A percentile compares a stretch with the other conserved stretches of the same genome.
Conservation (phyloP, 1,140 invertebrate species). For the Leptonema lineaticorne region DNA sequence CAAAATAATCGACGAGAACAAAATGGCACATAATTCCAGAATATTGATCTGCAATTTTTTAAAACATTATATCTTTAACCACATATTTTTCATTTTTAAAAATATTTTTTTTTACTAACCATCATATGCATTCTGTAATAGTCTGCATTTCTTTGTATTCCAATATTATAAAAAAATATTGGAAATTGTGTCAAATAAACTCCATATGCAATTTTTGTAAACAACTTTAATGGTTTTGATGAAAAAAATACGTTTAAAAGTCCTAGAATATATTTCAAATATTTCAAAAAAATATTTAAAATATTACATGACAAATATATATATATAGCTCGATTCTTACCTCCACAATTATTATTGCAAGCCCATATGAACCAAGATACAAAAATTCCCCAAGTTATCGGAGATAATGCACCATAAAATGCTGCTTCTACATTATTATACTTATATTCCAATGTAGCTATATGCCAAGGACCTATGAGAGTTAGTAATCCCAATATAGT, state of each 20-base stretch:
- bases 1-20: conserved; percentile 47
- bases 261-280: conserved; percentile 45
- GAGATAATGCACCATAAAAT: conserved; percentile 70
- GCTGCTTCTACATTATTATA: conserved; percentile 67
- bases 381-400: conserved; percentile 68
- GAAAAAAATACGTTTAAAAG: conserved; percentile 51
- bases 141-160: conserved; percentile 53
- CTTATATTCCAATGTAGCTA: conserved; percentile 65
- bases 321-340: conserved; percentile 39
- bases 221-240: conserved; percentile 56
- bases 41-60: conserved; percentile 47
- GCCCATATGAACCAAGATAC: conserved; percentile 65
- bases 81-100: neutral
- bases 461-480: conserved; percentile 63
- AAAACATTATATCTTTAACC: conserved; percentile 1
- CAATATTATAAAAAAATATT: conserved; percentile 61
- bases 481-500: conserved; percentile 57
- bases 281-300: neutral
- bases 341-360: conserved; percentile 49
- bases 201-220: conserved; percentile 63
- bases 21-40: conserved; percentile 48
- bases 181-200: conserved; percentile 62
- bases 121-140: conserved; percentile 51
- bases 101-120: conserved; percentile 45
- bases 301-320: neutral